A percentile compares a stretch with the other conserved stretches of the same genome.
Evolutionary conservation across 2,797 vertebrate species (phyloP).

Genomic region (Poecilia picta): DNA sequence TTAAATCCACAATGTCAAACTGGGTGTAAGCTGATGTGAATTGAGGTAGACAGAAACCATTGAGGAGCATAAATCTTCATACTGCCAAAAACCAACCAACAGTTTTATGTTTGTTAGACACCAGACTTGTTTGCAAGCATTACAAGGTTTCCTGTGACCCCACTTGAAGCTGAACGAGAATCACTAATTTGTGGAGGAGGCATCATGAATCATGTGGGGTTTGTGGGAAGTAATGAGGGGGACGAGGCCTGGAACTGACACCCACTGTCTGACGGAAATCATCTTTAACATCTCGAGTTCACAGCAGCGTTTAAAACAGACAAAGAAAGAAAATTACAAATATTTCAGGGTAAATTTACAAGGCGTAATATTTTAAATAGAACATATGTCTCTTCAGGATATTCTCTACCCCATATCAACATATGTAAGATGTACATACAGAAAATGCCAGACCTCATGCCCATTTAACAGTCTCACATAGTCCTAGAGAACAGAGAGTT

Average conservation of each 20-base stretch:
- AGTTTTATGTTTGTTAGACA: constrained; percentile 21
- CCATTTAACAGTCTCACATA: constrained; percentile 78
- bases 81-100: constrained; percentile 48
- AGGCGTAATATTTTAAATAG: constrained; percentile 70
- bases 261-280: constrained; percentile 57
- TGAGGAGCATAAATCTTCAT: constrained; percentile 54
- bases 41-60: constrained; percentile 78
- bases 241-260: constrained; percentile 43
- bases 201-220: constrained; percentile 42
- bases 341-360: constrained; percentile 71
- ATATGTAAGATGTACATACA: constrained; percentile 43
- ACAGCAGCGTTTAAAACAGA: constrained; percentile 73
- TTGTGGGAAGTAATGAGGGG: constrained; percentile 47
- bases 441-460: constrained; percentile 55
- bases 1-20: constrained; percentile 57
- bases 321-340: constrained; percentile 58
- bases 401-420: constrained; percentile 33
- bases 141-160: constrained; percentile 46
- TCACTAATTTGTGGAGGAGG: constrained; percentile 41
- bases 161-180: constrained; percentile 54
- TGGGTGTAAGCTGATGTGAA: constrained; percentile 57
- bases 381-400: constrained; percentile 63
- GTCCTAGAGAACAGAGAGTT: constrained; percentile 79
- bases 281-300: constrained; percentile 53
- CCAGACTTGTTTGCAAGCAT: constrained; percentile 34